Evolutionary conservation across 2,797 vertebrate genomes (phyloP).

Genomic region (Alectoris magna): DNA sequence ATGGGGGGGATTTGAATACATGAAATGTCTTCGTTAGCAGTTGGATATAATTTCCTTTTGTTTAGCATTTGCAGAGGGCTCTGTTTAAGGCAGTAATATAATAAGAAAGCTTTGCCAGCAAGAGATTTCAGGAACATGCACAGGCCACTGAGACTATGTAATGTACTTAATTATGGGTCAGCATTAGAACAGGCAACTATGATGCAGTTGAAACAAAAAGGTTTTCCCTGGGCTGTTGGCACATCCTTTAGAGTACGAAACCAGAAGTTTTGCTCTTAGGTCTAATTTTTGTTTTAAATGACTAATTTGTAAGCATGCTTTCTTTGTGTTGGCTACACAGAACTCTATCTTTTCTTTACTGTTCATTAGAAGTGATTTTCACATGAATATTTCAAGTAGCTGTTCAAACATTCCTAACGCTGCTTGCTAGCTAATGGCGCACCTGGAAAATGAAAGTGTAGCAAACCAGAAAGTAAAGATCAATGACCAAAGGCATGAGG

Average conservation of each 20-base stretch:
- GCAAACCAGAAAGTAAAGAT: background rate
- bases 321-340: background rate
- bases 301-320: background rate
- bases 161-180: background rate
- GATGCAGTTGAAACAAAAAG: background rate
- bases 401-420: background rate
- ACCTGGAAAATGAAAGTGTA: background rate
- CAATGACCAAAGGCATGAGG: background rate
- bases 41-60: slow-evolving; percentile 36
- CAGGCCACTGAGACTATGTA: background rate
- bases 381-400: background rate
- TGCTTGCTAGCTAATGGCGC: background rate
- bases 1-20: background rate
- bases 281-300: background rate
- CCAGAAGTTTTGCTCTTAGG: background rate
- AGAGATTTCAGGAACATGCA: background rate
- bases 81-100: background rate
- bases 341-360: background rate
- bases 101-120: background rate
- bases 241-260: background rate
- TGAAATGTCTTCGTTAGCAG: slow-evolving; percentile 10
- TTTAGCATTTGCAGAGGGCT: slow-evolving; percentile 19
- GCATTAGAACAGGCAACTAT: background rate
- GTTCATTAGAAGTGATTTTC: background rate
- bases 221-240: background rate